A percentile compares a stretch with the other conserved stretches of the same genome.
Evolutionary conservation across 2,888 invertebrate genomes (phyloP).

Genomic region (Galerucella pusilla): DNA sequence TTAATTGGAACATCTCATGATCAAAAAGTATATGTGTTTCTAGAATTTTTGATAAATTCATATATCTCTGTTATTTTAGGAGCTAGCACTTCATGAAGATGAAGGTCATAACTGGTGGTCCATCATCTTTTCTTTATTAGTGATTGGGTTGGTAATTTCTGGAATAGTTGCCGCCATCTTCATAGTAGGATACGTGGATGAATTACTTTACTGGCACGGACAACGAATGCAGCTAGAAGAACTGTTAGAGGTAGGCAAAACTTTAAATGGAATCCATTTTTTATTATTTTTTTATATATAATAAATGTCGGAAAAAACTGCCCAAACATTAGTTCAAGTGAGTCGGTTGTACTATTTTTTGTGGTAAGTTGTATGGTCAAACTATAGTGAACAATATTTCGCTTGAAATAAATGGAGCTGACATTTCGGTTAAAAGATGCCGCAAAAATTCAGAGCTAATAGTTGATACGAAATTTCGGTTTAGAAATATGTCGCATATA

Average conservation of each 20-base stretch:
- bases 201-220: conserved; percentile 89
- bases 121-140: conserved; percentile 86
- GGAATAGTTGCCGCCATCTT: conserved; percentile 91
- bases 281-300: too few species aligned
- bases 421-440: too few species aligned
- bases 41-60: not conserved
- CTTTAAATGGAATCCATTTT: not conserved
- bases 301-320: too few species aligned
- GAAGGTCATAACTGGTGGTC: conserved; percentile 92
- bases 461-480: too few species aligned
- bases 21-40: not conserved
- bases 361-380: too few species aligned
- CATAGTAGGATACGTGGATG: conserved; percentile 90
- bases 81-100: conserved; percentile 78
- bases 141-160: conserved; percentile 87
- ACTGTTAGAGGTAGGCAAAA: conserved; percentile 74
- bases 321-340: too few species aligned
- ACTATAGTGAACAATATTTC: too few species aligned
- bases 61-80: conserved; percentile 66
- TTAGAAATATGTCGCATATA: too few species aligned
- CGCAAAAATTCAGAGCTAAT: too few species aligned
- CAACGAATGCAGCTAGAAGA: conserved; percentile 87
- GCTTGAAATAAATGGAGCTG: too few species aligned
- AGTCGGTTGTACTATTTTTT: too few species aligned
- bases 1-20: conserved; percentile 7